phyloP scores from a whole-genome alignment of 2,888 invertebrate species.

The Amorpha juglandis region DNA sequence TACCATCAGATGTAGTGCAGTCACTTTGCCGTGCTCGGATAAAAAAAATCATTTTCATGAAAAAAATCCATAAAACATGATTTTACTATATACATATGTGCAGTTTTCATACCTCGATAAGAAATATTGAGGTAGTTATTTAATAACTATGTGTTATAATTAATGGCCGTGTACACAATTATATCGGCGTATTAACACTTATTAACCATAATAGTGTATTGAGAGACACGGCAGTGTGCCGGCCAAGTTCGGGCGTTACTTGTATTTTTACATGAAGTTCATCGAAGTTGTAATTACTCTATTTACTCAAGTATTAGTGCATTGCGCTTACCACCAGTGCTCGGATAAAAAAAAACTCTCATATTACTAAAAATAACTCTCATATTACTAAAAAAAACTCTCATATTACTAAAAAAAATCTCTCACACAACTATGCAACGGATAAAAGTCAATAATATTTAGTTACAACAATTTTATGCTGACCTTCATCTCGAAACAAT shows the following conservation, averaged over 20 bases:
- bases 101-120: slow-evolving; percentile 5
- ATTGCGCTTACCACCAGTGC: too few species aligned
- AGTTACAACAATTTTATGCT: slow-evolving; percentile 23
- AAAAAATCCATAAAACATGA: neutral
- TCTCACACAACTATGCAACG: neutral
- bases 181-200: slow-evolving; percentile 14
- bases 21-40: too few species aligned
- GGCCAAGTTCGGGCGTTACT: neutral
- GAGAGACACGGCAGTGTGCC: neutral
- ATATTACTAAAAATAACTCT: too few species aligned
- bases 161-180: slow-evolving; percentile 11
- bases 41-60: too few species aligned
- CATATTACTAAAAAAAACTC: too few species aligned
- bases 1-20: too few species aligned
- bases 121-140: slow-evolving; percentile 8
- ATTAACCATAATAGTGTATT: slow-evolving; percentile 1
- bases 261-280: too few species aligned
- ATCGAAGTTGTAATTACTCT: too few species aligned
- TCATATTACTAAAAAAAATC: too few species aligned
- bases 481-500: slow-evolving; percentile 15
- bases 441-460: slow-evolving; percentile 8
- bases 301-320: too few species aligned
- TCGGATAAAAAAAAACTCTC: too few species aligned
- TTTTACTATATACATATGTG: neutral
- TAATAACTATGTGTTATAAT: slow-evolving; percentile 11